phyloP scores from a whole-genome alignment of 2,113 vertebrate species.

The Podarcis raffonei region DNA sequence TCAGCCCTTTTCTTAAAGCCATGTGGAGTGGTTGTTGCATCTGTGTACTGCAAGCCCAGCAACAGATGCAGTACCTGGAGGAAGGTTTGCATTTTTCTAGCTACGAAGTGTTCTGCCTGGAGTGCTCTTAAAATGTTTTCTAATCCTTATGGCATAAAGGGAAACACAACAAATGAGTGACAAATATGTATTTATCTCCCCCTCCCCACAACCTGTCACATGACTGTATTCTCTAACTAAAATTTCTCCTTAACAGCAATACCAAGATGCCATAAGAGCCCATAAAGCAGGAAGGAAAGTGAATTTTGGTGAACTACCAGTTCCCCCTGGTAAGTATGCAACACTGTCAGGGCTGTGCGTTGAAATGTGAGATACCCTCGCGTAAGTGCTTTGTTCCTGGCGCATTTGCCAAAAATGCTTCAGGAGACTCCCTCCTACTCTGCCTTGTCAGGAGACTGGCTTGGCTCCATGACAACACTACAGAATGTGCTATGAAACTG shows the following conservation, averaged over 20 bases:
- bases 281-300: constrained; percentile 88
- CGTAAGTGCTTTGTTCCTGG: background rate
- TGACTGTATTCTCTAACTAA: background rate
- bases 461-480: background rate
- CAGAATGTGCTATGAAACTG: background rate
- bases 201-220: background rate
- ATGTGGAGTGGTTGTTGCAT: no score
- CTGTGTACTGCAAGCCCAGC: background rate
- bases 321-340: constrained; percentile 86
- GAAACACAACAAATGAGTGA: background rate
- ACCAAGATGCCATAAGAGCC: constrained; percentile 89
- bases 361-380: background rate
- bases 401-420: background rate
- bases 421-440: background rate
- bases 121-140: background rate
- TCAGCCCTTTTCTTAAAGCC: background rate
- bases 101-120: background rate
- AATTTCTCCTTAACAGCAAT: constrained; percentile 84
- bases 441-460: background rate
- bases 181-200: background rate
- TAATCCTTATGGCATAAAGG: background rate
- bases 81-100: background rate
- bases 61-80: background rate
- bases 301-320: constrained; percentile 89
- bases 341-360: background rate